A percentile compares a stretch with the other conserved stretches of the same genome.
phyloP scores from a whole-genome alignment of 2,113 vertebrate genomes.

The Serilophus lunatus region DNA sequence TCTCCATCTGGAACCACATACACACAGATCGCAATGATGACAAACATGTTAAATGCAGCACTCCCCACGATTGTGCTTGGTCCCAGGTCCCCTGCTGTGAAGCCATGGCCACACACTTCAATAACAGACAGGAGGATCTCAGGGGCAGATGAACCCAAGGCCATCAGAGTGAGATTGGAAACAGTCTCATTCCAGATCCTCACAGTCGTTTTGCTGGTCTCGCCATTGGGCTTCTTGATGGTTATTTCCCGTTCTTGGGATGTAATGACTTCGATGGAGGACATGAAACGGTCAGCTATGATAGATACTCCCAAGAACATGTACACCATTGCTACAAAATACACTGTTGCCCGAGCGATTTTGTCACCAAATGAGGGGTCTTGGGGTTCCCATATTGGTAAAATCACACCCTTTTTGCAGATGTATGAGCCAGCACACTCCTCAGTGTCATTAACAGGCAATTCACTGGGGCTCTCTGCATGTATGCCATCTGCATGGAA shows the following conservation, averaged over 20 bases:
- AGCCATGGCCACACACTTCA: slow-evolving; percentile 94
- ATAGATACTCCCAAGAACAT: slow-evolving; percentile 98
- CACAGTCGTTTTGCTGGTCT: slow-evolving; percentile 90
- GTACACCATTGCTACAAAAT: slow-evolving; percentile 91
- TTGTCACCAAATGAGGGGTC: slow-evolving; percentile 88
- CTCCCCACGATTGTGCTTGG: slow-evolving; percentile 99
- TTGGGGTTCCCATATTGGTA: slow-evolving; percentile 88
- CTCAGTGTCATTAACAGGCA: slow-evolving; percentile 57
- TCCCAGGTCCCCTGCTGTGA: slow-evolving; percentile 88
- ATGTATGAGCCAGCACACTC: slow-evolving; percentile 78
- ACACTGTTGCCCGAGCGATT: slow-evolving; percentile 90
- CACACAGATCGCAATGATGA: slow-evolving; percentile 95
- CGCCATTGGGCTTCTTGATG: slow-evolving; percentile 91
- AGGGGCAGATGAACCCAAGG: slow-evolving; percentile 92
- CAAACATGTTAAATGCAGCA: slow-evolving; percentile 98
- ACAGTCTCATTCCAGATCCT: slow-evolving; percentile 97
- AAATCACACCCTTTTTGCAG: slow-evolving; percentile 89
- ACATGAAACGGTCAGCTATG: slow-evolving; percentile 97
- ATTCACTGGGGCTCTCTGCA: slow-evolving; percentile 4
- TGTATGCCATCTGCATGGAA: slow-evolving; percentile 9
- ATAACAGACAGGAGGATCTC: slow-evolving; percentile 96
- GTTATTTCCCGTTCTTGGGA: slow-evolving; percentile 94
- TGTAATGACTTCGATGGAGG: slow-evolving; percentile 97
- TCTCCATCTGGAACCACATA: slow-evolving; percentile 93
- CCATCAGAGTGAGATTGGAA: slow-evolving; percentile 97